Percentiles rank a stretch among this genome's conserved stretches.
Evolutionary conservation across 37 sponge, comb jelly and placozoan species (phyloP).

Genomic region (Dysidea cf. avara): DNA sequence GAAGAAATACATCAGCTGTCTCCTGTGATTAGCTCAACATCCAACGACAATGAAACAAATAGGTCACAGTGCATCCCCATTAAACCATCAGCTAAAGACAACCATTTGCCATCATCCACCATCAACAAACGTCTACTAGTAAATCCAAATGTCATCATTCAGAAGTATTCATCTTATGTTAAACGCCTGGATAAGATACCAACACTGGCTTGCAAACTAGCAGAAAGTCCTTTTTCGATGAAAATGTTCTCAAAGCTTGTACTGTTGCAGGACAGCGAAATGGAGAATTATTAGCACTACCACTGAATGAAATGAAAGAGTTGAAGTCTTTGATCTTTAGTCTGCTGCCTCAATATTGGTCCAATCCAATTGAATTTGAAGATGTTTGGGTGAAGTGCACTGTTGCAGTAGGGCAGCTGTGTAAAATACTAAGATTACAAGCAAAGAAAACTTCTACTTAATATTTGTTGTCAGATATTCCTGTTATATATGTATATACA

Average conservation of each 20-base stretch:
- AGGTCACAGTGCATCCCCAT: too few species aligned
- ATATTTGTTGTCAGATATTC: too few species aligned
- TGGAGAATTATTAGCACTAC: background rate
- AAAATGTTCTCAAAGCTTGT: constrained; percentile 2
- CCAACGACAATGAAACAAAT: too few species aligned
- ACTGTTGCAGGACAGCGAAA: background rate
- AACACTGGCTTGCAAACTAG: constrained; percentile 8
- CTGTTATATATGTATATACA: too few species aligned
- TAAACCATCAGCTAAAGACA: too few species aligned
- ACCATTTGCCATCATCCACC: background rate
- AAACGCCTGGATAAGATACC: background rate
- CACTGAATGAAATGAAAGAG: background rate
- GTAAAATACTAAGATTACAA: too few species aligned
- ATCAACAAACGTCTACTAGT: background rate
- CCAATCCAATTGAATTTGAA: constrained; percentile 20
- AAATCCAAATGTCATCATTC: background rate
- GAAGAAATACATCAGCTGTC: too few species aligned
- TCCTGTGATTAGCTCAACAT: too few species aligned
- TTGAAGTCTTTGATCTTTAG: constrained; percentile 2
- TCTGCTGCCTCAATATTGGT: constrained; percentile 15
- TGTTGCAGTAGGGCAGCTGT: background rate
- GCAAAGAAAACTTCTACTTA: too few species aligned
- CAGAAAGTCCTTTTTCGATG: constrained; percentile 7
- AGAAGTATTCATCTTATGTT: background rate
- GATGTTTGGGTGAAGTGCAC: background rate